A percentile compares a stretch with the other conserved stretches of the same genome.
These are phyloP conservation scores for Monopis laevigella DNA, from an alignment of 2,888 invertebrate genomes.

Conservation along the genomic window DNA sequence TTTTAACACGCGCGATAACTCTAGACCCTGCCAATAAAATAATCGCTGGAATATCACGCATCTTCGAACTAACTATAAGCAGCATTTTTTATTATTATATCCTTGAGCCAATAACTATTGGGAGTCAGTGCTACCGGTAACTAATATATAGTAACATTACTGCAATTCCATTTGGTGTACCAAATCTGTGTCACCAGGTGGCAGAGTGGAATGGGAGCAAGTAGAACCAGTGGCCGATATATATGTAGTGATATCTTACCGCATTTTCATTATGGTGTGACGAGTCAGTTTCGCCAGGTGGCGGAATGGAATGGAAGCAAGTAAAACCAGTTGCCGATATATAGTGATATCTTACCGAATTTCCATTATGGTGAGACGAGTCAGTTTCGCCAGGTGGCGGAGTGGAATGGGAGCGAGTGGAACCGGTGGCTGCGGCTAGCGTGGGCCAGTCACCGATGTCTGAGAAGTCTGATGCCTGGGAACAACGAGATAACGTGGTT, in stretches of 20 bases:
- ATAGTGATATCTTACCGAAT: constrained; percentile 52
- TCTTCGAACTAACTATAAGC: too few species aligned
- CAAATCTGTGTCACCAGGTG: constrained; percentile 41
- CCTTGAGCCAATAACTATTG: too few species aligned
- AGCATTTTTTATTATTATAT: too few species aligned
- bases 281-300: constrained; percentile 41
- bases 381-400: constrained; percentile 46
- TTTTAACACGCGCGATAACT: too few species aligned
- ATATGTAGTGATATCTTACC: too few species aligned
- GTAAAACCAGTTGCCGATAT: constrained; percentile 43
- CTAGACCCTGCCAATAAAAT: too few species aligned
- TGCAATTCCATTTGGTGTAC: constrained; percentile 55
- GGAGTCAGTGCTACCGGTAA: too few species aligned
- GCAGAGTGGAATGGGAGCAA: constrained; percentile 42
- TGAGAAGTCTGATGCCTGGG: constrained; percentile 85
- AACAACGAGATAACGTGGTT: constrained; percentile 27
- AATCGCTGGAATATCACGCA: too few species aligned
- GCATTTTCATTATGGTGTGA: constrained; percentile 54
- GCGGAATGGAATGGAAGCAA: constrained; percentile 42
- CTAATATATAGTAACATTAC: too few species aligned
- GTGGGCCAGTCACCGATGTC: constrained; percentile 95
- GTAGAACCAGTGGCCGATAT: constrained; percentile 43
- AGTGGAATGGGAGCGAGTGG: constrained; percentile 36
- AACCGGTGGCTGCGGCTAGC: constrained; percentile 68
- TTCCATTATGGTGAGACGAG: constrained; percentile 52